Conservation (phyloP, 1,140 invertebrate genomes). For the Drosophila bocki region DNA sequence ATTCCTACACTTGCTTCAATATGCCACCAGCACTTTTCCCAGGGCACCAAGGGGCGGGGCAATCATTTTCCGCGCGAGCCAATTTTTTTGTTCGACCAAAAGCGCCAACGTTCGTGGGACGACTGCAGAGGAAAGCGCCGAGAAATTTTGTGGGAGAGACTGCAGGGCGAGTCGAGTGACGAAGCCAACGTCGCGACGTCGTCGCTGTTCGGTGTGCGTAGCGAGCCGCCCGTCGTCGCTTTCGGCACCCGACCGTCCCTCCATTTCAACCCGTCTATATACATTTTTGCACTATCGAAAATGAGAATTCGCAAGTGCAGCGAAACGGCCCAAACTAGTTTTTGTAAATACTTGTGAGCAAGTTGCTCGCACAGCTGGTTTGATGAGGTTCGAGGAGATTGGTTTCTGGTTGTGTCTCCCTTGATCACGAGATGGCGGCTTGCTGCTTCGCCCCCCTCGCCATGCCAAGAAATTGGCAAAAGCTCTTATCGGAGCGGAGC, state of each 20-base stretch:
- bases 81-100: constrained; percentile 32
- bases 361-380: constrained; percentile 39
- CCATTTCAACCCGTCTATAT: constrained; percentile 1
- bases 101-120: constrained; percentile 62
- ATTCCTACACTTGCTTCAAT: constrained; percentile 25
- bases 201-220: constrained; percentile 31
- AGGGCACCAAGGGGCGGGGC: constrained; percentile 25
- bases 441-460: neutral
- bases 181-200: constrained; percentile 33
- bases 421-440: constrained; percentile 29
- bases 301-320: constrained; percentile 48
- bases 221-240: constrained; percentile 1
- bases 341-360: constrained; percentile 34
- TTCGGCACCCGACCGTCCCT: neutral
- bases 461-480: constrained; percentile 6
- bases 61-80: constrained; percentile 28
- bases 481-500: constrained; percentile 31
- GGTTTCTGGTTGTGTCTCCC: constrained; percentile 14
- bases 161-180: constrained; percentile 42
- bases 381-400: constrained; percentile 5
- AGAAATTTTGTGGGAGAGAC: constrained; percentile 63
- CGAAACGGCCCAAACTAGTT: constrained; percentile 61
- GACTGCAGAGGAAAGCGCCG: constrained; percentile 61
- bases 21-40: constrained; percentile 40
- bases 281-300: constrained; percentile 60